Conservation (phyloP, 2,888 invertebrate genomes). For the Ormyrus rosae region DNA sequence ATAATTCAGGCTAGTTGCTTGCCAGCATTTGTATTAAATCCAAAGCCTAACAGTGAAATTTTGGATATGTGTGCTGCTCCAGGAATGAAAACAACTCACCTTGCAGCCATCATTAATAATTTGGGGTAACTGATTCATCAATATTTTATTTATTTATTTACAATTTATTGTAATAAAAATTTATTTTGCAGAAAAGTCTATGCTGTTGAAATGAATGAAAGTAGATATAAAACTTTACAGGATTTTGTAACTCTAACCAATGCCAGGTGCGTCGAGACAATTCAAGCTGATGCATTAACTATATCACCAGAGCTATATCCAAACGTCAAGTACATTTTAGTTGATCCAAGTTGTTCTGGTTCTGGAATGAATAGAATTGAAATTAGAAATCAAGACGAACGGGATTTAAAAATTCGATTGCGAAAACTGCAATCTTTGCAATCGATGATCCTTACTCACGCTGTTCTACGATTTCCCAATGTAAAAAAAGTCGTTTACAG, state of each 20-base stretch:
- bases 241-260: slow-evolving; percentile 81
- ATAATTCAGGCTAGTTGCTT: slow-evolving; percentile 90
- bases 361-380: slow-evolving; percentile 83
- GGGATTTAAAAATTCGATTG: slow-evolving; percentile 78
- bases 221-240: slow-evolving; percentile 82
- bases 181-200: slow-evolving; percentile 81
- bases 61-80: slow-evolving; percentile 99
- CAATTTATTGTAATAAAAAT: background rate
- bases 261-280: slow-evolving; percentile 82
- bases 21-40: slow-evolving; percentile 87
- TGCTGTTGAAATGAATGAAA: slow-evolving; percentile 86
- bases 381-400: slow-evolving; percentile 76
- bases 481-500: slow-evolving; percentile 94
- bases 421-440: slow-evolving; percentile 86
- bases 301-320: slow-evolving; percentile 80
- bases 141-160: background rate
- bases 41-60: slow-evolving; percentile 84
- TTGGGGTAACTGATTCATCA: slow-evolving; percentile 77
- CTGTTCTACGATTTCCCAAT: slow-evolving; percentile 88
- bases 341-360: slow-evolving; percentile 98
- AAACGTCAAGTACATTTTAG: slow-evolving; percentile 91
- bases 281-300: slow-evolving; percentile 85
- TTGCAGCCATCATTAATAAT: slow-evolving; percentile 90
- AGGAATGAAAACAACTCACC: slow-evolving; percentile 95
- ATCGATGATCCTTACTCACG: slow-evolving; percentile 89